phyloP scores from a whole-genome alignment of 2,797 vertebrate genomes.

The Thunnus albacares region DNA sequence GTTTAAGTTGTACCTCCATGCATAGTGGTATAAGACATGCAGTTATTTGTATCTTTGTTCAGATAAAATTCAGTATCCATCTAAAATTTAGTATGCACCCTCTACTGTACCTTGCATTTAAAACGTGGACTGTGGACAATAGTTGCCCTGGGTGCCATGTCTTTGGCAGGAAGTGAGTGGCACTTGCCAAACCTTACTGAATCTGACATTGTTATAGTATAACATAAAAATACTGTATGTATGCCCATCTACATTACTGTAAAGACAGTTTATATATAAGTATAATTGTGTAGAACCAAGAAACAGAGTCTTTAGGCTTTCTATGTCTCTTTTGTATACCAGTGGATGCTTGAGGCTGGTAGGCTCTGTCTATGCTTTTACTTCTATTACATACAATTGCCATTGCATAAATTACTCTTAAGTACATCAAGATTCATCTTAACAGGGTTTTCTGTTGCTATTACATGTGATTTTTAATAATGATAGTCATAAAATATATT shows the following conservation, averaged over 20 bases:
- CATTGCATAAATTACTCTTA: not conserved
- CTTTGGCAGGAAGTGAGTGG: not conserved
- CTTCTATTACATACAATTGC: not conserved
- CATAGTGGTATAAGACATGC: not conserved
- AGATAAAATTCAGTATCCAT: no score
- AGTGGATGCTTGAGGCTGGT: not conserved
- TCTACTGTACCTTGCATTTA: not conserved
- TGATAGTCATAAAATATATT: not conserved
- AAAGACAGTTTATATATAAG: not conserved
- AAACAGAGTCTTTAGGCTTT: not conserved
- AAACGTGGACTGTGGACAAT: not conserved
- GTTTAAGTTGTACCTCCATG: no score
- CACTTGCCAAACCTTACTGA: no score
- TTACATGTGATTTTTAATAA: not conserved
- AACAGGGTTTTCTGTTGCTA: not conserved
- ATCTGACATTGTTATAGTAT: not conserved
- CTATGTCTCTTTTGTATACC: not conserved
- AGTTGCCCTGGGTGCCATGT: not conserved
- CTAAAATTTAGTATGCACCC: not conserved
- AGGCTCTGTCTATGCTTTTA: not conserved
- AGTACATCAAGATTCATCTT: not conserved
- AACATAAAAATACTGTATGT: not conserved
- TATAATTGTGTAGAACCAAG: not conserved
- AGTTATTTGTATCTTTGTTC: not conserved
- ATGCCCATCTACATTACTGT: not conserved